Percentiles rank a stretch among this genome's conserved stretches.
Evolutionary conservation across 2,888 invertebrate genomes (phyloP).

Genomic region (Eilema griseolum): DNA sequence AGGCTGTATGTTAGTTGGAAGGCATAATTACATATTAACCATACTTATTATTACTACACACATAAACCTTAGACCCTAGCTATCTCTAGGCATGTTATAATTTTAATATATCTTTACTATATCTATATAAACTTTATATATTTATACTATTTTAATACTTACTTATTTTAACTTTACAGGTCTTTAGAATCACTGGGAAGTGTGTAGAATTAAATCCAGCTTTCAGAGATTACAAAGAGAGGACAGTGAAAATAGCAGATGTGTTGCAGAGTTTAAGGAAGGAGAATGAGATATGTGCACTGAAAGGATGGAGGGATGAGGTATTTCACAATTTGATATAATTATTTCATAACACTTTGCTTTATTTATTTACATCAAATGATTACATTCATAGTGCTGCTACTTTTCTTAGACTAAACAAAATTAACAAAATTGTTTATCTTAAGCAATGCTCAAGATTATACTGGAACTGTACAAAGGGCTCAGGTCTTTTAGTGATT

Average conservation of each 20-base stretch:
- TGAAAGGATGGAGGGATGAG: conserved; percentile 98
- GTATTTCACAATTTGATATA: conserved; percentile 72
- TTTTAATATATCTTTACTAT: not conserved
- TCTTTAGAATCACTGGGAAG: conserved; percentile 90
- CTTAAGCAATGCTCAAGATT: too few relatives aligned
- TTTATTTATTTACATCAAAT: not conserved
- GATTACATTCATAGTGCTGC: not conserved
- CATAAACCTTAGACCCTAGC: not conserved
- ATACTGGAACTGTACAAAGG: too few relatives aligned
- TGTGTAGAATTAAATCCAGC: conserved; percentile 95
- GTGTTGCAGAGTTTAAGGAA: conserved; percentile 92
- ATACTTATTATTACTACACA: not conserved
- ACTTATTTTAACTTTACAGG: conserved; percentile 82
- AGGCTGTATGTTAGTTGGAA: too few relatives aligned
- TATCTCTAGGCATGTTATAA: not conserved
- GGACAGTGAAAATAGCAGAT: conserved; percentile 92
- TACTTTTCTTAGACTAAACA: not conserved
- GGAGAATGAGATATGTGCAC: conserved; percentile 92
- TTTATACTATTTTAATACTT: too few relatives aligned
- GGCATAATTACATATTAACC: too few relatives aligned
- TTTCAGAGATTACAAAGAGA: conserved; percentile 94
- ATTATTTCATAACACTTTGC: not conserved
- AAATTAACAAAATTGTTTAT: too few relatives aligned
- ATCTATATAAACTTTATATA: too few relatives aligned
- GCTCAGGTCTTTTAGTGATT: too few relatives aligned